These are phyloP conservation scores for Peromyscus aztecus DNA, from an alignment of 2,797 vertebrate genomes.

Conservation along the genomic window DNA sequence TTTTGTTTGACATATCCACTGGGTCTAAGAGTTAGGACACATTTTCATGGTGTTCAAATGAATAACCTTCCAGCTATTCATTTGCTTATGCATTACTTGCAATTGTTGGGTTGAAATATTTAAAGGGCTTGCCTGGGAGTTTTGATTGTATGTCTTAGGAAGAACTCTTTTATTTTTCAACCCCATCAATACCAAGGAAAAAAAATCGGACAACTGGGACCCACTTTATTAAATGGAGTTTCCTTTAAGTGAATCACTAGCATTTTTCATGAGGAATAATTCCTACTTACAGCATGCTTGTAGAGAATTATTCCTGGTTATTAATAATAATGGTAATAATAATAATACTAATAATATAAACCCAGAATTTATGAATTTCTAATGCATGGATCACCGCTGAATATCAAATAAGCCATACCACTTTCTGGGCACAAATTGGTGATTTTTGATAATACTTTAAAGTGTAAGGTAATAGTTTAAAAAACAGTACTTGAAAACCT, in stretches of 20 bases:
- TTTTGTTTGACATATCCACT: not conserved
- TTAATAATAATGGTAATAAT: not conserved
- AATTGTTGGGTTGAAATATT: not conserved
- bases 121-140: not conserved
- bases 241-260: not conserved
- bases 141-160: not conserved
- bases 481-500: not conserved
- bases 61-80: not conserved
- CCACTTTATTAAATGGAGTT: not conserved
- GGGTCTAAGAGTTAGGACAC: not conserved
- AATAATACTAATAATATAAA: not conserved
- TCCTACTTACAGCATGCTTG: not conserved
- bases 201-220: not conserved
- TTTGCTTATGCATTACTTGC: not conserved
- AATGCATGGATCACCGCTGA: not conserved
- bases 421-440: not conserved
- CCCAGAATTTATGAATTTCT: conserved; percentile 21
- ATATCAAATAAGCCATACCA: not conserved
- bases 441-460: not conserved
- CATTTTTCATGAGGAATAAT: not conserved
- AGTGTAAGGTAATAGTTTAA: not conserved
- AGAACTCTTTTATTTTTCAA: not conserved
- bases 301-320: not conserved
- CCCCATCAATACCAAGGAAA: not conserved
- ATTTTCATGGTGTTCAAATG: not conserved